Base-by-base conservation (phyloP, 2,888 invertebrate genomes). In the Encarsia formosa region DNA sequence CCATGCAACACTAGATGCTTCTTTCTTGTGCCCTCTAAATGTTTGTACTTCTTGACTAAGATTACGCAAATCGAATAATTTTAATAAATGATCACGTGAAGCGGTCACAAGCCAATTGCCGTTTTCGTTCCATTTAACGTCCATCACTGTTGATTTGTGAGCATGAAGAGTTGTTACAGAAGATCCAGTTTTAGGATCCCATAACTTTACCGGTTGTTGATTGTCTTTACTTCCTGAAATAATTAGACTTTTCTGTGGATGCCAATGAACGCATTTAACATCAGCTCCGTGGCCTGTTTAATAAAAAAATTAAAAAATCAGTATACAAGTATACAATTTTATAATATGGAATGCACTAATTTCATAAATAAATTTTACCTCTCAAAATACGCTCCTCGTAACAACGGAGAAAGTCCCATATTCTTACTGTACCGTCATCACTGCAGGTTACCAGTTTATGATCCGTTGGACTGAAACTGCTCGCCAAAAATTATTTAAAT, bases 51-150 rank as follows among this genome's bases (percentile, higher is more conserved):
- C 99, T 68, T 91, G 89, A 55, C 88, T 88, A 65, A 99, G 80
- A 78, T 98, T 97, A 54, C 99, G 83, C 62, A 99, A 85, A 75
- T 99, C 99, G 78, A 99, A 99, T 50, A 99, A 76, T 75, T 99
- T 99, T 37, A 99, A 81, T 59, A 99, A 80, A 77, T 98, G 98
- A 76, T 99, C 98, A 58, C 98, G 79, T 2, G 97, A 97, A 0
- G 97, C 97, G n/a, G 97, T 97, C 48, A 98, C 86, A 46, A 99
- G 78, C 99, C 99, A 99, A 75, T 99, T 98, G 3, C 99, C 99
- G 79, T 99, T 99, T 45, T 88, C 87, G 76, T 99, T 99, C 98
- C 99, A 99, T 75, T 95, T 92, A 22, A 98, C 82, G 74, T 98
- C 96, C 96, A 98, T 98, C 13, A 99, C 99, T 23, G 99, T 98